phyloP scores from a whole-genome alignment of 1,140 invertebrate genomes.

The Gerris buenoi region DNA sequence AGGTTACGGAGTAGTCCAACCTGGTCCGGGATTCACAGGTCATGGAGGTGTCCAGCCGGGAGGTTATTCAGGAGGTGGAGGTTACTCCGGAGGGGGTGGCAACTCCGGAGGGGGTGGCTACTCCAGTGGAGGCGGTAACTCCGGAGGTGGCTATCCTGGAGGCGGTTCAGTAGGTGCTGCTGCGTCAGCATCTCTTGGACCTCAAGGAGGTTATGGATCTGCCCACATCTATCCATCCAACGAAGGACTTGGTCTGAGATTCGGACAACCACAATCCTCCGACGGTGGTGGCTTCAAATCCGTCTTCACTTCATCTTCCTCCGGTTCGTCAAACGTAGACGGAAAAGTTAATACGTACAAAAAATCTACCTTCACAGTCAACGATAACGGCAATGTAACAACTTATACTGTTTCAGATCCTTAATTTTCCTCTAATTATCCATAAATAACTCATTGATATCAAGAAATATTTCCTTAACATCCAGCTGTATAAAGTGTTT shows the following conservation, averaged over 20 bases:
- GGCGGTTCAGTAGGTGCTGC: conserved; percentile 14
- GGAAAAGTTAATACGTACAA: conserved; percentile 39
- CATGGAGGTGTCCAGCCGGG: not conserved
- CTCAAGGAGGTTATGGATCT: conserved; percentile 26
- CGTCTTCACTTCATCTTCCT: conserved; percentile 44
- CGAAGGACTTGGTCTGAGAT: conserved; percentile 39
- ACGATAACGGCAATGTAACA: conserved; percentile 54
- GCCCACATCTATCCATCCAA: conserved; percentile 34
- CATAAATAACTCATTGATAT: too few species aligned
- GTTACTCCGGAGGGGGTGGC: not conserved
- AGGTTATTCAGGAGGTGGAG: not conserved
- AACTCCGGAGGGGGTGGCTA: not conserved
- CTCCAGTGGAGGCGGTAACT: not conserved
- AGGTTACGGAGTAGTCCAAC: too few species aligned
- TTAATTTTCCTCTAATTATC: conserved; percentile 4
- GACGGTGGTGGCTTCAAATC: conserved; percentile 31
- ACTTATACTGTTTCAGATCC: conserved; percentile 17
- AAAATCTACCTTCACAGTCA: conserved; percentile 44
- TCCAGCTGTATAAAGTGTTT: too few species aligned
- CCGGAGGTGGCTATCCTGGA: too few species aligned
- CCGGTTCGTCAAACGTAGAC: conserved; percentile 37
- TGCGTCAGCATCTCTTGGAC: conserved; percentile 24
- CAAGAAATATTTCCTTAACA: too few species aligned
- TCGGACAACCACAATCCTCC: conserved; percentile 22
- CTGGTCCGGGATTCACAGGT: not conserved